Evolutionary conservation across 2,797 vertebrate genomes (phyloP).

Genomic region (Carduelis carduelis): DNA sequence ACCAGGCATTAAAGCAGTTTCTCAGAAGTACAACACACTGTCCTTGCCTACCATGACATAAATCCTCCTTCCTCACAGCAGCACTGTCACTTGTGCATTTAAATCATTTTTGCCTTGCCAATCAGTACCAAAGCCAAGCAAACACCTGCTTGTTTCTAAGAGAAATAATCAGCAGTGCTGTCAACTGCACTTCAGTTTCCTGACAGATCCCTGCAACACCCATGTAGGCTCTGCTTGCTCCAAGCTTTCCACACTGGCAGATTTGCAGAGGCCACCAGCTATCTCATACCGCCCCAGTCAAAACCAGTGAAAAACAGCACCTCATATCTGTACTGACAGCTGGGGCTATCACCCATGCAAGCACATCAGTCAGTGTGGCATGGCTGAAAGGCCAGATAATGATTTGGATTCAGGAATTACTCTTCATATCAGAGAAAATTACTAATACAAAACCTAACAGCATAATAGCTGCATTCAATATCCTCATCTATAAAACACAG

Average conservation of each 20-base stretch:
- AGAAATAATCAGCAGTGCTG: not conserved
- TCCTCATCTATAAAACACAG: not conserved
- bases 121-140: not conserved
- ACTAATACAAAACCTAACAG: not conserved
- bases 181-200: not conserved
- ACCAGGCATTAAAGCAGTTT: not conserved
- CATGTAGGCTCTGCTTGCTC: accelerated
- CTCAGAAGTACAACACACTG: not conserved
- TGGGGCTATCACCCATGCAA: not conserved
- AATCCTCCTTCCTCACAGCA: not conserved
- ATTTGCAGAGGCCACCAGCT: not conserved
- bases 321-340: accelerated
- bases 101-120: not conserved
- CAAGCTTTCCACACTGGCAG: not conserved
- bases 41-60: not conserved
- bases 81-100: not conserved
- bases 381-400: not conserved
- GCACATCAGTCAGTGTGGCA: too few species aligned
- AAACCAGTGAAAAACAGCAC: not conserved
- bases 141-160: not conserved
- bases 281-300: not conserved
- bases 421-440: not conserved
- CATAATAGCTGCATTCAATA: not conserved
- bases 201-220: not conserved
- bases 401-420: not conserved